Conservation (phyloP, 2,888 invertebrate genomes). For the Conomelus anceps region DNA sequence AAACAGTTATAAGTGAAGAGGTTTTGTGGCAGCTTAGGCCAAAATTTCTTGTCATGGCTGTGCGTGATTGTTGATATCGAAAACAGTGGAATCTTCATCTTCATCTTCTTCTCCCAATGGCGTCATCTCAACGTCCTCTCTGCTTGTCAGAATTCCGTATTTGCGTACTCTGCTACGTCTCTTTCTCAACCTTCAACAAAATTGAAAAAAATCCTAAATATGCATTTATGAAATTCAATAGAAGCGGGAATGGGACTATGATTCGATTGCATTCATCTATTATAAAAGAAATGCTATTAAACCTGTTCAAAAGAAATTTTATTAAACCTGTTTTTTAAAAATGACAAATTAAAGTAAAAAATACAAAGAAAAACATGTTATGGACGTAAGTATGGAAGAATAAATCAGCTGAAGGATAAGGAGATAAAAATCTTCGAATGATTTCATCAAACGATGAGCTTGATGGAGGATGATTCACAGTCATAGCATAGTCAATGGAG, state of each 20-base stretch:
- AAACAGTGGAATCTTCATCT: slow-evolving; percentile 27
- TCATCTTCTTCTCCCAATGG: slow-evolving; percentile 26
- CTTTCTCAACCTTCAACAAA: slow-evolving; percentile 19
- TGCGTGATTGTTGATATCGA: slow-evolving; percentile 24
- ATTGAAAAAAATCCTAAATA: no score
- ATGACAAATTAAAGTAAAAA: no score
- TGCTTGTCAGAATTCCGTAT: slow-evolving; percentile 22
- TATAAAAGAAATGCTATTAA: not conserved
- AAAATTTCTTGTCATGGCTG: slow-evolving; percentile 6
- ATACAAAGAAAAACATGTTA: no score
- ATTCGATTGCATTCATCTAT: not conserved
- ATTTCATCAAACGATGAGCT: no score
- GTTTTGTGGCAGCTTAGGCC: not conserved
- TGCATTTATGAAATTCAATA: not conserved
- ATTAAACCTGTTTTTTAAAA: no score
- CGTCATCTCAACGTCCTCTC: slow-evolving; percentile 27
- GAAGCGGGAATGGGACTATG: no score
- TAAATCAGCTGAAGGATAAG: no score
- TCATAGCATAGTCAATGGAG: no score
- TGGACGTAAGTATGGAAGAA: no score
- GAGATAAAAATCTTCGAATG: no score
- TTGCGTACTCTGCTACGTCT: slow-evolving; percentile 21
- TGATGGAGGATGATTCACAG: no score
- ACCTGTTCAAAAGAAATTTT: not conserved
- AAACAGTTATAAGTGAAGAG: no score